Percentiles rank a stretch among this genome's conserved stretches.
Conservation (phyloP, 2,113 vertebrate species). For the Chamaetylas fuelleborni region DNA sequence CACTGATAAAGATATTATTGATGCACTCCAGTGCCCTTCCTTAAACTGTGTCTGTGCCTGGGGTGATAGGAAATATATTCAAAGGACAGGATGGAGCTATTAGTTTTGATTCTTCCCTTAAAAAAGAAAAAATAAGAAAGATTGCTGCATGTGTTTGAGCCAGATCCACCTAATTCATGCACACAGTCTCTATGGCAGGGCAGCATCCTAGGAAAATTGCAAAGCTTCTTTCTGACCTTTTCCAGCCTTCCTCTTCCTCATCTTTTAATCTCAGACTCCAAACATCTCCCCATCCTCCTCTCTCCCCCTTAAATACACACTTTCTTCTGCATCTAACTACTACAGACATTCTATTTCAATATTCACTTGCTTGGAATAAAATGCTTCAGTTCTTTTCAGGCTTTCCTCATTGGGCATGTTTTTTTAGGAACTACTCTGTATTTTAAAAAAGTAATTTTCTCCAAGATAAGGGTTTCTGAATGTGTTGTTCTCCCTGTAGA, state of each 20-base stretch:
- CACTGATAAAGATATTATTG: not conserved
- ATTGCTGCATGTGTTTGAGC: not conserved
- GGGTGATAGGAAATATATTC: not conserved
- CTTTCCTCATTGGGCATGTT: not conserved
- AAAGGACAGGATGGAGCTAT: not conserved
- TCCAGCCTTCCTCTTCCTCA: not conserved
- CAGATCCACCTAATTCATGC: not conserved
- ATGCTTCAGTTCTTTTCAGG: not conserved
- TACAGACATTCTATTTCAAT: not conserved
- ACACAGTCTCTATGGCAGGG: not conserved
- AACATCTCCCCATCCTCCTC: not conserved
- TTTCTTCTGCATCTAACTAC: not conserved
- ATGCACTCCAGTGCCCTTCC: not conserved
- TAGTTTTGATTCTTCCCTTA: not conserved
- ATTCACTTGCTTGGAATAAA: not conserved
- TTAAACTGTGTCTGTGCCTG: not conserved
- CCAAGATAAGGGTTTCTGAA: not conserved
- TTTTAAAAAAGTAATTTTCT: not conserved
- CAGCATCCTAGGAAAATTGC: not conserved
- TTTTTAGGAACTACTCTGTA: not conserved
- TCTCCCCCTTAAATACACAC: not conserved
- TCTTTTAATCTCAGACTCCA: not conserved
- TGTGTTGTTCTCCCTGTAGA: not conserved
- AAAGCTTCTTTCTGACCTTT: not conserved
- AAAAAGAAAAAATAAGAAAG: not conserved